Evolutionary conservation across 1,140 invertebrate genomes (phyloP).

Genomic region (Elysia chlorotica): DNA sequence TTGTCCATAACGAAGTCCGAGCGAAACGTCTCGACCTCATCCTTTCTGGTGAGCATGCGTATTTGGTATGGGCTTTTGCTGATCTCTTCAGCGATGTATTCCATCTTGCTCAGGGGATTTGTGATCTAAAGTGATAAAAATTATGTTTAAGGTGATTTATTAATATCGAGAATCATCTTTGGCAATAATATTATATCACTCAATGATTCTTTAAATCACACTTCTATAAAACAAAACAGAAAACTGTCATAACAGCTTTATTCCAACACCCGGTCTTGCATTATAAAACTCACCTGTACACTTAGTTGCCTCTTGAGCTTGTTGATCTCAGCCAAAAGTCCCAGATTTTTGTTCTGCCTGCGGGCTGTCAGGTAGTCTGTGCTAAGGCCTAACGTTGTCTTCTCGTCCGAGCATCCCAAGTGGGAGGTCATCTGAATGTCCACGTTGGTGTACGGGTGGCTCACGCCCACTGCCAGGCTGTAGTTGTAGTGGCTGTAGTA

Average conservation of each 20-base stretch:
- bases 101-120: background rate
- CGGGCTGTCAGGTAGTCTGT: background rate
- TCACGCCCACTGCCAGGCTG: slow-evolving; percentile 7
- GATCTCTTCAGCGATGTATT: background rate
- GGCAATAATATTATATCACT: too few relatives aligned
- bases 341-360: slow-evolving; percentile 16
- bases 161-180: too few relatives aligned
- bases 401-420: background rate
- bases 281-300: slow-evolving; percentile 4
- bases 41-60: background rate
- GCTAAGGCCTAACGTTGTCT: background rate
- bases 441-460: slow-evolving; percentile 10
- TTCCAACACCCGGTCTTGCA: too few relatives aligned
- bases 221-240: too few relatives aligned
- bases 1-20: background rate
- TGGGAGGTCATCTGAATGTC: slow-evolving; percentile 16
- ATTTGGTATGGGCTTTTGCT: background rate
- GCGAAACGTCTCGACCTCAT: background rate
- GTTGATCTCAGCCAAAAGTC: slow-evolving; percentile 17
- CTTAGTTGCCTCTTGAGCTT: slow-evolving; percentile 15
- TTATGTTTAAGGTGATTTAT: too few relatives aligned
- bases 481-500: slow-evolving; percentile 10
- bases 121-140: too few relatives aligned
- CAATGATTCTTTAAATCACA: too few relatives aligned
- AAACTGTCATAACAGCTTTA: too few relatives aligned